These are phyloP conservation scores for Dendronephthya gigantea DNA, from an alignment of 64 coral and sea anemone species.

Conservation along the genomic window DNA sequence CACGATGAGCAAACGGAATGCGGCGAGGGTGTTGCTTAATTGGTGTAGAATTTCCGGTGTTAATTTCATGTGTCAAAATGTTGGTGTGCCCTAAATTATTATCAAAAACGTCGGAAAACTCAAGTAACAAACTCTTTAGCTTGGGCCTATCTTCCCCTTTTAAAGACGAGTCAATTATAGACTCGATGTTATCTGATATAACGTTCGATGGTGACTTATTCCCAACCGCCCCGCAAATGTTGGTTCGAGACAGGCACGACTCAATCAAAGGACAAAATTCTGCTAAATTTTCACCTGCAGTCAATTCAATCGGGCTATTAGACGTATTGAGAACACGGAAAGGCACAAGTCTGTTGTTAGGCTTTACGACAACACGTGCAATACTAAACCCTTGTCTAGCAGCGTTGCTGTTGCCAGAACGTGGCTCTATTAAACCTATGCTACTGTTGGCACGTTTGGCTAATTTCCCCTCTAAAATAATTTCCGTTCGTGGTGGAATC, in stretches of 20 bases:
- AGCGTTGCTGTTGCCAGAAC: not conserved
- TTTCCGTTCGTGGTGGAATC: not conserved
- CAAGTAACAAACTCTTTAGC: conserved; percentile 1
- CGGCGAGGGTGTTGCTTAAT: conserved; percentile 15
- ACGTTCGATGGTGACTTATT: not conserved
- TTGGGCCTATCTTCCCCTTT: not conserved
- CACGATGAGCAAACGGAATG: not conserved
- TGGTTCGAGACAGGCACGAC: not conserved
- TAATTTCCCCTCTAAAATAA: not conserved
- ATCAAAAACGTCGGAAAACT: conserved; percentile 26
- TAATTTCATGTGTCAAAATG: conserved; percentile 24
- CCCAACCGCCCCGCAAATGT: not conserved
- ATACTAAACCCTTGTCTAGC: conserved; percentile 4
- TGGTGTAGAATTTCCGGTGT: conserved; percentile 9
- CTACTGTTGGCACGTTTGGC: not conserved
- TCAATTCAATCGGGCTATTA: conserved; percentile 7
- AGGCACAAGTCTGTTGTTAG: conserved; percentile 2
- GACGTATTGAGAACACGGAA: conserved; percentile 21
- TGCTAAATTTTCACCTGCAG: conserved; percentile 6
- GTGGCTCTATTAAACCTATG: not conserved
- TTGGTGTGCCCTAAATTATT: conserved; percentile 29
- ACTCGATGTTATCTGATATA: not conserved
- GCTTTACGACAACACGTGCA: conserved; percentile 10
- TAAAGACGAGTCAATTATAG: not conserved
- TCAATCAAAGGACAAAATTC: conserved; percentile 30